Evolutionary conservation across 2,888 invertebrate genomes (phyloP), one percentile per base, ranked within the genome.

Genomic region (Cheilosia scutellata): DNA sequence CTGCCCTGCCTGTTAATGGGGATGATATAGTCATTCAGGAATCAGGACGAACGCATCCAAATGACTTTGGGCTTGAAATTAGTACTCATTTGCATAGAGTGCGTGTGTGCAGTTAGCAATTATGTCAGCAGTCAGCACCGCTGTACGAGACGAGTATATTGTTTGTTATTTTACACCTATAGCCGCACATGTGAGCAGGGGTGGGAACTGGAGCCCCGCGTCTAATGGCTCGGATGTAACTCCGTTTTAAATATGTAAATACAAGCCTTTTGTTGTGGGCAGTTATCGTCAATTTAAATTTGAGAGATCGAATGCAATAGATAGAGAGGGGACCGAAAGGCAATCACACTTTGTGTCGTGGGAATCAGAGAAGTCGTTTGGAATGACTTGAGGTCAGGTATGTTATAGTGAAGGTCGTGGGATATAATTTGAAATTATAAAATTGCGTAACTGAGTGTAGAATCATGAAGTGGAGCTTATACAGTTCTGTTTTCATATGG

Each of bases 101-200:
- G 76, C 70, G 84, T 82, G 80, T 71, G 62, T 58, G 51, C 53
- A 47, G 57, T 51, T 16, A 62, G 71, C 75, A 76, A 86, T 86
- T 86, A 86, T 82, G 86, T 86, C 80, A 86, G 86, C 60, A 53
- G 86, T 86, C 76, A 86, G 86, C 49, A 53, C 31, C 44, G 80
- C 55, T 60, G 71, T 76, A 58, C 55, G 31, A 31, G 55, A 6
- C 20, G 37, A 37, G 11, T 37, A 11, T 11, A 82, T 80, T 86
- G 82, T 76, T 86, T 82, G 86, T 86, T 86, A 72, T 72, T 86
- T 86, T 86, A 86, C 82, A 86, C 86, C 82, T 86, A 72, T 29
- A 20, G 20, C 9, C 33, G 29, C 47, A 42, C 25, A 20, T n/a
- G 42, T 25, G 20, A 16, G 13, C 11, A 55, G 60, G 63, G 11